Evolutionary conservation across 35 echinoderm and acorn worm species (phyloP), one percentile per base, ranked within the genome.

Genomic region (Diadema setosum): DNA sequence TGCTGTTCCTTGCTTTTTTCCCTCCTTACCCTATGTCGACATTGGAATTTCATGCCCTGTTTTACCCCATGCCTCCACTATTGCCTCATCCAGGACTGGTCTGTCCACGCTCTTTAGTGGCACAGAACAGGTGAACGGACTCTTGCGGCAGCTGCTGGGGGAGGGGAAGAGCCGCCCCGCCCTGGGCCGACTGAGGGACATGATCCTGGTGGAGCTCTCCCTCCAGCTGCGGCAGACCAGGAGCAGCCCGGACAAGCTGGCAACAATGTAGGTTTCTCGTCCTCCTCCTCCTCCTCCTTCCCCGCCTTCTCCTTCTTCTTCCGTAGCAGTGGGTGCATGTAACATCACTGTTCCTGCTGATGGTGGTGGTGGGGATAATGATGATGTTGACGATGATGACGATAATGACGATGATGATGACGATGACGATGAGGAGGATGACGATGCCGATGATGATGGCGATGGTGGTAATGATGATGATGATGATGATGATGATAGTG

Each of bases 181-280:
- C 49, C 40, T 94, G 17, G 83, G 81, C 6, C 89, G 61, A 46
- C 63, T 94, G 18, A 48, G 92, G 18, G 87, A 94, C 46, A 42
- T 94, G 43, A 85, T 94, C 39, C 82, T 94, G 20, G 81, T 85
- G 43, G 87, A 90, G 46, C 46, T 94, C 39, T 61, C 87, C 39
- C 61, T 81, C 58, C 92, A 90, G 23, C 75, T 94, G 36, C 58
- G 82, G 70, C 86, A 84, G 48, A 85, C 86, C 73, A 34, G n/a
- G n/a, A n/a, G 81, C 35, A 64, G 42, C 17, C 33, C 39, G 27
- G 65, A 84, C 25, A 67, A 84, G 11, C 76, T 42, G 3, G 36
- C 76, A 42, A 25, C 29, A 2, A 43, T n/a, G n/a, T n/a, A n/a
- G n/a, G n/a, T 14, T 31, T 73, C n/a, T n/a, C n/a, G n/a, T n/a